Base-by-base conservation (phyloP, 2,888 invertebrate genomes). In the Heliconius ethilla region DNA sequence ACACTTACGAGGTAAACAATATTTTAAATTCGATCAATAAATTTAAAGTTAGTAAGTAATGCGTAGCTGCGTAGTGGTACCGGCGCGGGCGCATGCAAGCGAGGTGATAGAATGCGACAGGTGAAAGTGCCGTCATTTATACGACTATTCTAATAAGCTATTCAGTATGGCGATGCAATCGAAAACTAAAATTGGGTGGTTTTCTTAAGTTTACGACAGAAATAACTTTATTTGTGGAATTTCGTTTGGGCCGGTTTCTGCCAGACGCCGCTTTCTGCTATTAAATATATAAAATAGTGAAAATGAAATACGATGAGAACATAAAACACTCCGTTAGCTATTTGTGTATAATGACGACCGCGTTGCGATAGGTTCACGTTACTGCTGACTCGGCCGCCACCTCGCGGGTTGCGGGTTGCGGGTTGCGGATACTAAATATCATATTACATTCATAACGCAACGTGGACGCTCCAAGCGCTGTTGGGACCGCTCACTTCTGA, bases 301-400 rank as follows among this genome's bases (percentile, higher is more conserved):
- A 70, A 70, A 70, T n/a, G 7, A n/a, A 13, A 59, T 72, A 59
- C 13, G 13, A 70, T n/a, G n/a, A 59, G 33, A n/a, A 55, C n/a
- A 59, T 59, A 59, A 13, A n/a, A 59, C 33, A 33, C 29, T 18
- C 27, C 18, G 27, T 70, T n/a, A 51, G 29, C 22, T 22, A 37
- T 65, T 66, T 13, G 37, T 51, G 33, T 33, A 10, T 63, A 67
- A 37, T 67, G 1, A 37, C 37, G 1, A 67, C 40, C 25, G 18
- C 69, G 33, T 70, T 70, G 59, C 37, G 72, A 67, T 72, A 66
- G 75, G 62, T 75, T 77, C 74, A 51, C 6, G 74, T 79, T 79
- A 67, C 78, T 74, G 75, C 72, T 66, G 76, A 55, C 62, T 33
- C 33, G 33, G 33, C 40, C 40, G 40, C 40, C 40, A 40, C 11